Evolutionary conservation across 2,888 invertebrate species (phyloP), one percentile per base, ranked within the genome.

Genomic region (Timandra comae): DNA sequence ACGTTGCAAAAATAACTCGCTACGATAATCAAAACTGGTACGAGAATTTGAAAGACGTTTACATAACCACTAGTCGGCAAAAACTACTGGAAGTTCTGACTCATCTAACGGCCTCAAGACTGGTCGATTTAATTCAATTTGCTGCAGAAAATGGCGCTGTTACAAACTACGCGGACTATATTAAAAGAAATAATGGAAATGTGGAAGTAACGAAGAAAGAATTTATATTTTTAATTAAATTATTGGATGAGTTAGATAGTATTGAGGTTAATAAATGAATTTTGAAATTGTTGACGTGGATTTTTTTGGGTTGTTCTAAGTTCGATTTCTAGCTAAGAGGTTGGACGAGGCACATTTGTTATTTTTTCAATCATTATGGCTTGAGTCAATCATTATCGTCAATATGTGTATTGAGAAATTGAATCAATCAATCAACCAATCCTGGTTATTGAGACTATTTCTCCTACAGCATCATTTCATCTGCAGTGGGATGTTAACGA

Each of bases 11-110:
- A 5, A 43, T 72, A 9, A 75, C 75, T 0, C 64, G 47, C 12
- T 74, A 57, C 33, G 59, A 48, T 1, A 49, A 56, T 0, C 80
- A 78, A 30, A 49, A 43, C 1, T 80, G 77, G 79, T 72, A 55
- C 6, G 8, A 48, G 3, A 72, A 76, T 11, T 29, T 81, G 0
- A 71, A 70, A 40, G 49, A 63, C 1, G 20, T 76, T 0, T 76
- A 71, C 29, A 13, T 81, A 1, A 43, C 41, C 0, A 41, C 54
- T 0, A 39, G 43, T 0, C 52, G 46, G 1, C 64, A 61, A n/a
- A 40, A 56, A 2, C 21, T 64, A 0, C 33, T 72, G 0, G 57
- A 62, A 41, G 7, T 79, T 0, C 12, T 79, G 0, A 38, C 81
- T 0, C 84, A 84, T 39, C 6, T 82, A 0, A 38, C 49, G 0